Evolutionary conservation across 2,797 vertebrate genomes (phyloP).

Genomic region (Hemibagrus guttatus): DNA sequence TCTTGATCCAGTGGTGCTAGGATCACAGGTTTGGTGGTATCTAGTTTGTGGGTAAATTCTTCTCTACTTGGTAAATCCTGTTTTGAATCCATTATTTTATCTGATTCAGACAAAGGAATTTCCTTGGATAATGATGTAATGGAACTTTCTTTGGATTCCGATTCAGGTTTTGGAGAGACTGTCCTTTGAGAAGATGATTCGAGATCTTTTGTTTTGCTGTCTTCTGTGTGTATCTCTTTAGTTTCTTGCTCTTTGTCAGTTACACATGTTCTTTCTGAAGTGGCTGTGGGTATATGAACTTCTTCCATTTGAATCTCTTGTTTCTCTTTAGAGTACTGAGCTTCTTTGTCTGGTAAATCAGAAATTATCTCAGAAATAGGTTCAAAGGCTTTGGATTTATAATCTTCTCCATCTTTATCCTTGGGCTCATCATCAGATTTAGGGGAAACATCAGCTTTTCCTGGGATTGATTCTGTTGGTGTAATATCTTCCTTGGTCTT

Average conservation of each 20-base stretch:
- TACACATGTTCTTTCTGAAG: constrained; percentile 46
- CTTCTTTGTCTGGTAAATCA: constrained; percentile 13
- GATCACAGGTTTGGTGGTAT: constrained; percentile 6
- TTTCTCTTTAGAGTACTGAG: constrained; percentile 38
- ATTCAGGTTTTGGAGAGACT: constrained; percentile 21
- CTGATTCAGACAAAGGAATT: constrained; percentile 11
- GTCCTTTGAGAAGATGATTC: constrained; percentile 5
- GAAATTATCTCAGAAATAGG: constrained; percentile 32
- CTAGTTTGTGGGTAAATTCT: constrained; percentile 20
- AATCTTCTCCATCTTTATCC: constrained; percentile 21
- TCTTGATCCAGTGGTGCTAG: constrained; percentile 22
- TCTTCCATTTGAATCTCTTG: constrained; percentile 53
- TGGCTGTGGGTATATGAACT: constrained; percentile 54
- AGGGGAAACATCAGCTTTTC: constrained; percentile 34
- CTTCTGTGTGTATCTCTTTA: constrained; percentile 21
- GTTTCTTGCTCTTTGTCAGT: constrained; percentile 49
- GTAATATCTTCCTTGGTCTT: constrained; percentile 31
- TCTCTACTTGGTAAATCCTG: constrained; percentile 19
- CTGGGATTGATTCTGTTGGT: constrained; percentile 28
- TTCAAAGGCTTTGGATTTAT: constrained; percentile 1
- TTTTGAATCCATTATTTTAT: constrained; percentile 40
- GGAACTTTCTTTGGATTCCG: constrained; percentile 10
- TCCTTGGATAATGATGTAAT: constrained; percentile 22
- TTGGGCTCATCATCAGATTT: constrained; percentile 31
- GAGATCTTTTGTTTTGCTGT: neutral